Percentiles rank a stretch among this genome's conserved stretches.
phyloP scores from a whole-genome alignment of 2,113 vertebrate species.

The Pomatostomus ruficeps region DNA sequence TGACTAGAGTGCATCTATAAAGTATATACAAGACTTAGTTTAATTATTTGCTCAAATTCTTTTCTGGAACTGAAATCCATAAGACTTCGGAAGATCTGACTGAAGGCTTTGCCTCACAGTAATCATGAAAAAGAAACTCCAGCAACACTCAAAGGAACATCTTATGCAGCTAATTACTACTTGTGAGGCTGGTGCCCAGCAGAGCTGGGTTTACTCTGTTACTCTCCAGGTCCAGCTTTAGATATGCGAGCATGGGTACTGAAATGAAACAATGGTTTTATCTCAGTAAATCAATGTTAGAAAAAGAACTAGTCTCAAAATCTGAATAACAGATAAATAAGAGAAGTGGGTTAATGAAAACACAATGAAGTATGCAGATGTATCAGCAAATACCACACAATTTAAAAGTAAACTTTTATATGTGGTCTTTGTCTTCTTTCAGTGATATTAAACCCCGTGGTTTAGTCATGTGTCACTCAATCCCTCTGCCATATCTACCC shows the following conservation, averaged over 20 bases:
- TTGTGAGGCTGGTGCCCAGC: not conserved
- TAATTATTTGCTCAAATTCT: not conserved
- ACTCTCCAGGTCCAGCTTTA: not conserved
- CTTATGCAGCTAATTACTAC: not conserved
- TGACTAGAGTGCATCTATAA: not conserved
- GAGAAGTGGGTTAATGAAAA: not conserved
- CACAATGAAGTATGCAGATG: not conserved
- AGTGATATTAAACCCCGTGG: not conserved
- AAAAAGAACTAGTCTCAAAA: not conserved
- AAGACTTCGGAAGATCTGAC: not conserved
- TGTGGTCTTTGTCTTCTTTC: not conserved
- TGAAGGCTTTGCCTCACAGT: not conserved
- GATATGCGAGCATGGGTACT: not conserved
- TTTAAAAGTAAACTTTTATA: not conserved
- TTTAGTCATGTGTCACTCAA: not conserved
- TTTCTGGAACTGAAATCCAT: not conserved
- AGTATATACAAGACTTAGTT: not conserved
- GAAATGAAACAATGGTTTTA: not conserved
- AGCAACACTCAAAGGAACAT: not conserved
- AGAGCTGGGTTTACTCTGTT: not conserved
- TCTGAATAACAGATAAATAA: not conserved
- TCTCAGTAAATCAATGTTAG: not conserved
- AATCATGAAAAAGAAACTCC: not conserved
- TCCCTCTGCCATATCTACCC: accelerated
- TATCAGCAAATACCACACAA: not conserved